Evolutionary conservation across 2,113 vertebrate genomes (phyloP).

Genomic region (Platanista minor): DNA sequence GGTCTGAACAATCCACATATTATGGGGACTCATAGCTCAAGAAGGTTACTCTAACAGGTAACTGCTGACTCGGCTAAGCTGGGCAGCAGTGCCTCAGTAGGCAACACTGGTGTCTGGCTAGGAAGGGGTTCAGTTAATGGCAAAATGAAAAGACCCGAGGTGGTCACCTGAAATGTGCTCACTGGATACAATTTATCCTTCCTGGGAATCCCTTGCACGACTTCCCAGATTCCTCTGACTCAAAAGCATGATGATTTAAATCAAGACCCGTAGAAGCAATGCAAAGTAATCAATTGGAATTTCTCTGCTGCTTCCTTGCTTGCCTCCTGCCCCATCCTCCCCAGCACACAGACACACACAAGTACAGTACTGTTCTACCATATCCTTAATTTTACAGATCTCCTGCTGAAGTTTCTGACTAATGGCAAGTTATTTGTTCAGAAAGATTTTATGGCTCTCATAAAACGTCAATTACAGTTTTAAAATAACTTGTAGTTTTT

Average conservation of each 20-base stretch:
- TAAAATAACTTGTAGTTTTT: slow-evolving; percentile 86
- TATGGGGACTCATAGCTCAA: not conserved
- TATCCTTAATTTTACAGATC: slow-evolving; percentile 78
- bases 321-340: not conserved
- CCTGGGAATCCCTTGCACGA: not conserved
- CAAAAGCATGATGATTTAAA: not conserved
- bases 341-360: slow-evolving; percentile 33
- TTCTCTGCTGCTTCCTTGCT: not conserved
- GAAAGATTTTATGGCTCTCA: slow-evolving; percentile 85
- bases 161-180: not conserved
- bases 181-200: not conserved
- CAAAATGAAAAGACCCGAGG: not conserved
- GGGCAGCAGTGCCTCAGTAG: rapidly evolving
- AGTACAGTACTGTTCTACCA: slow-evolving; percentile 73
- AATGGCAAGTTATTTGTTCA: slow-evolving; percentile 85
- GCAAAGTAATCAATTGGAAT: not conserved
- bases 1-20: not conserved
- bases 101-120: not conserved
- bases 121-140: not conserved
- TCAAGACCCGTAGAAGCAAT: not conserved
- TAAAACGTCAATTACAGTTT: slow-evolving; percentile 88
- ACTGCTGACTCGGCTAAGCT: not conserved
- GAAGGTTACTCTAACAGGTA: not conserved
- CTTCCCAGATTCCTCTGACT: not conserved
- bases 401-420: slow-evolving; percentile 81